Percentiles rank a stretch among this genome's conserved stretches.
These are phyloP conservation scores for Sebastes iracundus DNA, from an alignment of 2,797 vertebrate genomes.

Conservation along the genomic window DNA sequence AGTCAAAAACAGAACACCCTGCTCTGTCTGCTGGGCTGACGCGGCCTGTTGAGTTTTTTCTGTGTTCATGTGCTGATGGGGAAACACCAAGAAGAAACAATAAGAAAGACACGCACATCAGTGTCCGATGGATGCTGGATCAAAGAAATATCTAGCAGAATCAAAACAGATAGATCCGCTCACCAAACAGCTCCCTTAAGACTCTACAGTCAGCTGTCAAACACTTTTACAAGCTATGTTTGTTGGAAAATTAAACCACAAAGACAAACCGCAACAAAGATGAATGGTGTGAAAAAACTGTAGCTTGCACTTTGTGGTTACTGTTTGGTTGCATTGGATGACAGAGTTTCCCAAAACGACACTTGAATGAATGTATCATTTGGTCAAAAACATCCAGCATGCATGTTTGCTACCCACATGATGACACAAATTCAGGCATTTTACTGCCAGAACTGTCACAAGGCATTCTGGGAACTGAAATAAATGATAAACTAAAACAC, in stretches of 20 bases:
- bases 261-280: background rate
- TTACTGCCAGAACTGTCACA: background rate
- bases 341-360: background rate
- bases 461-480: background rate
- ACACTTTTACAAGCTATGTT: background rate
- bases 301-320: background rate
- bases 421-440: background rate
- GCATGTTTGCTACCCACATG: background rate
- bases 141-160: no score
- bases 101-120: no score
- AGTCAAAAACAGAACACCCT: background rate
- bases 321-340: background rate
- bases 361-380: background rate
- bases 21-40: background rate
- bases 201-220: background rate
- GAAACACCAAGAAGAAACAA: background rate
- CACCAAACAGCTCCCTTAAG: no score
- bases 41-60: background rate
- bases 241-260: background rate
- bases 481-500: slow-evolving; percentile 1
- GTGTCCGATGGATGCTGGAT: no score
- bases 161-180: no score
- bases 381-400: background rate
- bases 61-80: background rate
- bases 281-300: background rate